Percentiles rank a stretch among this genome's conserved stretches.
Conservation (phyloP, 2,888 invertebrate species). For the Carcina quercana region DNA sequence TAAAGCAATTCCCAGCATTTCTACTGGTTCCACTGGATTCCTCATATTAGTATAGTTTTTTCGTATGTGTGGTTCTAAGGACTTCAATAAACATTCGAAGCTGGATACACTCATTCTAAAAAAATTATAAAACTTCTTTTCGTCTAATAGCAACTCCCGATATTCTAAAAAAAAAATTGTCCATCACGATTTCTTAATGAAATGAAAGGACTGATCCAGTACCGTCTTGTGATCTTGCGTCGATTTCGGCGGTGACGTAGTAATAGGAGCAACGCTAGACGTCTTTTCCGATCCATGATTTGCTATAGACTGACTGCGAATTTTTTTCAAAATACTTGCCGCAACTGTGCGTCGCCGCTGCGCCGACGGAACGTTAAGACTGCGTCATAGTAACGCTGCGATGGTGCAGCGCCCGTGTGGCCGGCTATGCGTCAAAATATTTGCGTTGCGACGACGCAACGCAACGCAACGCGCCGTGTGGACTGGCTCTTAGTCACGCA, state of each 20-base stretch:
- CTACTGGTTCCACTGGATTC: slow-evolving; percentile 25
- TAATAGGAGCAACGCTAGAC: slow-evolving; percentile 19
- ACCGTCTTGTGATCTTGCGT: too few relatives aligned
- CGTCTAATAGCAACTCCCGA: too few relatives aligned
- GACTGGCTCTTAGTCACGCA: too few relatives aligned
- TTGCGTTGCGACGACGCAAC: slow-evolving; percentile 16
- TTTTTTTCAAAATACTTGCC: slow-evolving; percentile 17
- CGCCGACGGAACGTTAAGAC: slow-evolving; percentile 14
- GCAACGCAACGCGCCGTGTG: background rate
- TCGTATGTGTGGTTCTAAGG: slow-evolving; percentile 24
- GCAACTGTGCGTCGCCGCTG: slow-evolving; percentile 17
- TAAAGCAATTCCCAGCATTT: slow-evolving; percentile 23
- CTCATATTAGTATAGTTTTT: slow-evolving; percentile 24
- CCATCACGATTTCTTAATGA: too few relatives aligned
- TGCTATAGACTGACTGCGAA: too few relatives aligned
- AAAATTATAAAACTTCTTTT: too few relatives aligned
- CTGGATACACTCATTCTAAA: slow-evolving; percentile 19
- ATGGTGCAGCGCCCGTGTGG: slow-evolving; percentile 16
- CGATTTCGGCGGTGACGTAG: too few relatives aligned
- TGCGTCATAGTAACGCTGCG: slow-evolving; percentile 13
- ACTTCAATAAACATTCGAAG: slow-evolving; percentile 22
- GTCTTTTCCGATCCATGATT: slow-evolving; percentile 22
- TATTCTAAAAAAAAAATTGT: too few relatives aligned
- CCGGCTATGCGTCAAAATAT: slow-evolving; percentile 19
- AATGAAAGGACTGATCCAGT: too few relatives aligned